These are phyloP conservation scores for Rhamnusium bicolor DNA, from an alignment of 2,888 invertebrate species.

Conservation along the genomic window DNA sequence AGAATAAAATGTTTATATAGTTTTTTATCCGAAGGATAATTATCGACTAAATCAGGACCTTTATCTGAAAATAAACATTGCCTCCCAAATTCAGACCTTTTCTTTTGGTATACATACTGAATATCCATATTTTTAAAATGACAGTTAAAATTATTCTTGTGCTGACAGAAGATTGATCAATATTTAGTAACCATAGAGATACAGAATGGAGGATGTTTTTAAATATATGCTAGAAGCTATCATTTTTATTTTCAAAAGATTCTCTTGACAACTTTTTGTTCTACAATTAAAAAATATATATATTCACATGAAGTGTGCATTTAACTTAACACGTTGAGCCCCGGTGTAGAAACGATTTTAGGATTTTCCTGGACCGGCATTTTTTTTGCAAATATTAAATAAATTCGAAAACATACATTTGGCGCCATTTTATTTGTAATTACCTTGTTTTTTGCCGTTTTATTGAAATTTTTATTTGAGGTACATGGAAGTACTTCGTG, in stretches of 20 bases:
- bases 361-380: too few species aligned
- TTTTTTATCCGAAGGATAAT: slow-evolving; percentile 76
- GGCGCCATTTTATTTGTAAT: too few species aligned
- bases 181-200: slow-evolving; percentile 24
- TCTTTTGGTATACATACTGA: slow-evolving; percentile 78
- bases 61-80: slow-evolving; percentile 81
- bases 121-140: slow-evolving; percentile 69
- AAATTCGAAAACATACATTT: too few species aligned
- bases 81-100: slow-evolving; percentile 81
- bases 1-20: slow-evolving; percentile 53
- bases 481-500: too few species aligned
- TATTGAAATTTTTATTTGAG: too few species aligned
- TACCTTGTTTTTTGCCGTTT: too few species aligned
- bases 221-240: not conserved
- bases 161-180: slow-evolving; percentile 44
- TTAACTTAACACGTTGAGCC: not conserved
- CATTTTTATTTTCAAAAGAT: not conserved
- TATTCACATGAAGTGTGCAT: not conserved
- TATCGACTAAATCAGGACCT: slow-evolving; percentile 77
- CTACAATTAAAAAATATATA: not conserved
- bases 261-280: not conserved
- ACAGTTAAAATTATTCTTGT: not conserved
- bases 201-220: not conserved
- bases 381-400: too few species aligned
- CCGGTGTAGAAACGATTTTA: too few species aligned